Conservation (phyloP, 2,797 vertebrate genomes). For the Danio kyathit region DNA sequence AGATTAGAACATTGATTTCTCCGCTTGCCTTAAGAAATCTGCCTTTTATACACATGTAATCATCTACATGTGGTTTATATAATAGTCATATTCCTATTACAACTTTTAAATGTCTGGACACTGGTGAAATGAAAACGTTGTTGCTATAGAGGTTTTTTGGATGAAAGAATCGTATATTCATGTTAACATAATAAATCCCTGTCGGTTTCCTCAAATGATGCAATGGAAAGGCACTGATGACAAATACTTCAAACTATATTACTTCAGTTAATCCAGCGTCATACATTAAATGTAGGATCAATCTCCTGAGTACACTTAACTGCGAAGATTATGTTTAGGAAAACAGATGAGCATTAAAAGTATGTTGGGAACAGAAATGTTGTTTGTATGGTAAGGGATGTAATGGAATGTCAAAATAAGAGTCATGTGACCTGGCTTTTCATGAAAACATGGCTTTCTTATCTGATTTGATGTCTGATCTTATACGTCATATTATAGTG, state of each 20-base stretch:
- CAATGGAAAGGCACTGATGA: slow-evolving; percentile 4
- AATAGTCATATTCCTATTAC: not conserved
- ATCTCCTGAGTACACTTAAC: slow-evolving; percentile 33
- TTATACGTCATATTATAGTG: not conserved
- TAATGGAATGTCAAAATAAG: slow-evolving; percentile 31
- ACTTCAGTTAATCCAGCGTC: slow-evolving; percentile 33
- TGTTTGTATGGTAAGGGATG: slow-evolving; percentile 4
- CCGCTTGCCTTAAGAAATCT: slow-evolving; percentile 17
- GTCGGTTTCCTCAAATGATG: not conserved
- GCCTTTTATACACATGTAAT: slow-evolving; percentile 20
- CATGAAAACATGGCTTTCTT: slow-evolving; percentile 19
- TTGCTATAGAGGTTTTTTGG: not conserved
- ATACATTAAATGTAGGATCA: slow-evolving; percentile 13
- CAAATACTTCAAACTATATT: slow-evolving; percentile 36
- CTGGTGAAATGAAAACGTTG: slow-evolving; percentile 13
- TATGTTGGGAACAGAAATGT: not conserved
- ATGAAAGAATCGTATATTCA: too few species aligned
- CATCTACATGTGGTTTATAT: slow-evolving; percentile 36
- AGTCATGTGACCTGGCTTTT: slow-evolving; percentile 19
- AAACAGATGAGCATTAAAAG: slow-evolving; percentile 36
- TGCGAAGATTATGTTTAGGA: slow-evolving; percentile 34
- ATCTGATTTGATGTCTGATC: not conserved
- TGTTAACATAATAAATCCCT: slow-evolving; percentile 6
- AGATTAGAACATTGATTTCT: slow-evolving; percentile 54
- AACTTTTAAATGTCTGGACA: slow-evolving; percentile 2